phyloP scores from a whole-genome alignment of 2,113 vertebrate species.

The Mixornis gularis region DNA sequence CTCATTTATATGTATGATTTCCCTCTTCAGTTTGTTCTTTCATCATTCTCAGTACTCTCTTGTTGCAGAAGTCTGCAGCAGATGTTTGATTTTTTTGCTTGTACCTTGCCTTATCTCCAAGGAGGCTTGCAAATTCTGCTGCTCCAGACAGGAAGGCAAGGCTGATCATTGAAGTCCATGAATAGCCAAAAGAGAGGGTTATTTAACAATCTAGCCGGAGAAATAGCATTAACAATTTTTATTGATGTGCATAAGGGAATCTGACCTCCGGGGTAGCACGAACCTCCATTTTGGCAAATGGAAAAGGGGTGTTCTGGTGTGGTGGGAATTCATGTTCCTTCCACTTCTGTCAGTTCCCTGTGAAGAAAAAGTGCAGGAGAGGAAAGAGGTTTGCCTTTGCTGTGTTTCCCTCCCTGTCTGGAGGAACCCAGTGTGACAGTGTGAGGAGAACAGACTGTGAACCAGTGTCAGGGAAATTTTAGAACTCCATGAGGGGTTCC shows the following conservation, averaged over 20 bases:
- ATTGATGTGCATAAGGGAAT: background rate
- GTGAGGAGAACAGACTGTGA: background rate
- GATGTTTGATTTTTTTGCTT: slow-evolving; percentile 19
- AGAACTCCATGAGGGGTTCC: background rate
- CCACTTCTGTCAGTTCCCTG: background rate
- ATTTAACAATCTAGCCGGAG: background rate
- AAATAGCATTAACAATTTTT: background rate
- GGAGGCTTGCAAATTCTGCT: background rate
- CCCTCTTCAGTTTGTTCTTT: slow-evolving; percentile 28
- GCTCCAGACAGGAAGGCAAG: background rate
- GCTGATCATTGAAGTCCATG: background rate
- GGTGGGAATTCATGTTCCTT: background rate
- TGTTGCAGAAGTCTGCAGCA: background rate
- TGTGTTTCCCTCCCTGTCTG: background rate
- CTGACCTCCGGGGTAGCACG: background rate
- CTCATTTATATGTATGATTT: slow-evolving; percentile 39
- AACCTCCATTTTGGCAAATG: background rate
- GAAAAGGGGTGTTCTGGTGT: background rate
- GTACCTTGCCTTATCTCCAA: background rate
- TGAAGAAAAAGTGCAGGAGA: background rate
- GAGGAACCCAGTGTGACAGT: background rate
- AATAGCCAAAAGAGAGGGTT: background rate
- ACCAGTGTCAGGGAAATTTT: background rate
- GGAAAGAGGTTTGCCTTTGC: background rate
- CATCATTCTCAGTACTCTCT: background rate